These are phyloP conservation scores for Callipepla californica DNA, from an alignment of 2,113 vertebrate genomes.

Conservation along the genomic window DNA sequence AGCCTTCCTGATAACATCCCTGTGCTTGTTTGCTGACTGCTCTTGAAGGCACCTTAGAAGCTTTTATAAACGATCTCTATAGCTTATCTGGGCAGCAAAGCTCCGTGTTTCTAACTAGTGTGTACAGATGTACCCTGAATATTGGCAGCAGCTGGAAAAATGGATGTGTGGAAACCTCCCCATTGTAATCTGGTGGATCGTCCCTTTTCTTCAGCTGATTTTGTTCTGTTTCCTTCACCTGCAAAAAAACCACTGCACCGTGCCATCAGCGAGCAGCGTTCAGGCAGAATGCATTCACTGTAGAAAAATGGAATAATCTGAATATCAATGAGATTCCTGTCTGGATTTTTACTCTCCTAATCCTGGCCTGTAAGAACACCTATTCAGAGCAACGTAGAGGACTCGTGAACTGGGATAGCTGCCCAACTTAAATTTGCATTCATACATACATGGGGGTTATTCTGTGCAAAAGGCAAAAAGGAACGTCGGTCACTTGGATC, in stretches of 20 bases:
- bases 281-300: neutral
- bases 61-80: conserved; percentile 38
- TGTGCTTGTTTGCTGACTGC: conserved; percentile 16
- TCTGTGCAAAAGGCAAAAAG: neutral
- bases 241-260: neutral
- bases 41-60: conserved; percentile 40
- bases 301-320: neutral
- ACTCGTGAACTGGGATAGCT: neutral
- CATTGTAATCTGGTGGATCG: neutral
- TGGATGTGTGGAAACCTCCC: neutral
- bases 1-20: conserved; percentile 46
- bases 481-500: neutral
- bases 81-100: conserved; percentile 28
- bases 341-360: neutral
- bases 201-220: neutral
- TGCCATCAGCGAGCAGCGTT: neutral
- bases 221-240: neutral
- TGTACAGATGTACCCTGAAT: neutral
- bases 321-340: neutral
- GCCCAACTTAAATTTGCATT: neutral
- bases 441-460: neutral
- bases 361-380: neutral
- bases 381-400: neutral
- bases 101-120: neutral
- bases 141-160: neutral